Base-by-base conservation (phyloP, 2,888 invertebrate genomes). In the Amphipoea oculea region DNA sequence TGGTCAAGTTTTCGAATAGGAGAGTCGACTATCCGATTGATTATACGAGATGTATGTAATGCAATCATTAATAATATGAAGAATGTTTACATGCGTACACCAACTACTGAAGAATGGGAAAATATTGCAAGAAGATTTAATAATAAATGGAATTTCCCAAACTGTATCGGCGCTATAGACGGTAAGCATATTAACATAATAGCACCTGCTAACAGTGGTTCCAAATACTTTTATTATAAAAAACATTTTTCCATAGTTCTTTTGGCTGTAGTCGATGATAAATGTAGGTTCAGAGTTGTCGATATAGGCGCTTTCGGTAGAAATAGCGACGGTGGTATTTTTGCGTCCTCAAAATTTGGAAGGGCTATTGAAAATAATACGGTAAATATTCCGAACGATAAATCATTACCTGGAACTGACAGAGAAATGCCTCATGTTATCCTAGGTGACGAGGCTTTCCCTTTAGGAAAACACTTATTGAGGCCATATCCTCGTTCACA, bases 1-100 rank as follows among this genome's bases (percentile, higher is more conserved):
- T 40, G 73, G 40, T 74, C 73, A 74, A 74, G 69, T 51, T 79
- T 74, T 79, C 36, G 69, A 69, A 40, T 69, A 69, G 73, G 73
- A 63, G 66, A 76, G 40, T 66, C 65, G 51, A 71, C 70, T 36
- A 71, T 76, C 57, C 71, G 60, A 65, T 69, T 36, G 62, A 79
- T 74, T 57, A 65, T 70, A 65, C 29, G 42, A 79, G 69, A 69
- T 42, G 68, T 68, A 42, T 68, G 75, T 48, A 69, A 76, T 60
- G 76, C 60, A 45, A 60, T 69, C n/a, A 69, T 69, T 23, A 76
- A 70, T 45, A 69, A 69, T 51, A 42, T 76, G 60, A 69, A 60
- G 63, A 48, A n/a, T 29, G 42, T 36, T 48, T 76, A 36, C 40
- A 76, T 76, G 60, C 70, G 36, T 20, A 69, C 69, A 62, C 57